Conservation (phyloP, 1,140 invertebrate species). For the Carcinoscorpius rotundicauda region DNA sequence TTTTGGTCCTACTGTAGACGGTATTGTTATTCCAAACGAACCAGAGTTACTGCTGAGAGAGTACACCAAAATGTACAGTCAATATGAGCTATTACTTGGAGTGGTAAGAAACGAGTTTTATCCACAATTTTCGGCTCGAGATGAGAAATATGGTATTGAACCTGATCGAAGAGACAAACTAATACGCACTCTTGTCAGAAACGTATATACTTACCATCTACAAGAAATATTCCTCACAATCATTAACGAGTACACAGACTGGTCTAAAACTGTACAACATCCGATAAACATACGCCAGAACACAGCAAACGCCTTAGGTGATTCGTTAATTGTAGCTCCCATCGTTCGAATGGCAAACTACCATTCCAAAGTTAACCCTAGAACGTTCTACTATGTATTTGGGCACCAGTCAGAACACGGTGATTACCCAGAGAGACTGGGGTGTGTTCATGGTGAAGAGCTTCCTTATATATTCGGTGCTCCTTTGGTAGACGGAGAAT, state of each 20-base stretch:
- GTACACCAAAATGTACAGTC: conserved; percentile 32
- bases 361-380: conserved; percentile 55
- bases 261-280: conserved; percentile 67
- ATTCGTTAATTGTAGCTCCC: conserved; percentile 60
- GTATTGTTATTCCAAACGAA: conserved; percentile 38
- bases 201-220: conserved; percentile 31
- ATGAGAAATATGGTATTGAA: conserved; percentile 84
- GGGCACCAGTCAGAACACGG: conserved; percentile 65
- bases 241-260: conserved; percentile 86
- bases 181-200: conserved; percentile 75
- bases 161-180: conserved; percentile 77
- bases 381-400: conserved; percentile 16
- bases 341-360: conserved; percentile 79
- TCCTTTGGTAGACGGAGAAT: conserved; percentile 37
- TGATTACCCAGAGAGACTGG: conserved; percentile 56
- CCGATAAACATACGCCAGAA: conserved; percentile 48
- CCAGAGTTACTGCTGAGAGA: conserved; percentile 20
- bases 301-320: conserved; percentile 37
- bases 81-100: conserved; percentile 80
- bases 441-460: conserved; percentile 40
- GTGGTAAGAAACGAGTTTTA: conserved; percentile 47
- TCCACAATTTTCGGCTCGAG: conserved; percentile 64
- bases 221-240: conserved; percentile 84
- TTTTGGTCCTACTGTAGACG: conserved; percentile 80
- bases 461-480: conserved; percentile 48